Base-by-base conservation (phyloP, 1,140 invertebrate genomes). In the Muscidifurax raptorellus region DNA sequence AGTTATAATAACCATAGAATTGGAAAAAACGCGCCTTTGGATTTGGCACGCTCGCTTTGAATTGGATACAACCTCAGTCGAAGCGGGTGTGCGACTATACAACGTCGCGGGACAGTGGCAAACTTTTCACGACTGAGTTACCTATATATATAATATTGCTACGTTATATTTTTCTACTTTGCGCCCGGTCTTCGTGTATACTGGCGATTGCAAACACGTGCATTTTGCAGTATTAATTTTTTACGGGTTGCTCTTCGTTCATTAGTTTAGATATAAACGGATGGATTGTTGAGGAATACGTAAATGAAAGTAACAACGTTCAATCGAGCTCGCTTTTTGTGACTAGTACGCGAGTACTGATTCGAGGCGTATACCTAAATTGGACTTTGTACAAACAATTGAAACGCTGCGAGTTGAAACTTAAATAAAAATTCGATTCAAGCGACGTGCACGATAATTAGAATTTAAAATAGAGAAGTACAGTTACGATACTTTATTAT, bases 101-200 rank as follows among this genome's bases (percentile, higher is more conserved):
- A 22, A n/a, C 9, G 18, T 59, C 52, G 18, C 22, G 4, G 5
- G 52, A 7, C 15, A 59, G 22, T 59, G 52, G 52, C 52, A 59
- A 59, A 59, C 22, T 36, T 74, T 74, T 77, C 22, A 64, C 28
- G 75, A 77, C 44, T 77, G 75, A 77, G 75, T 77, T 77, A 77
- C 18, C 52, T 59, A n/a, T 59, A 40, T 10, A 59, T 10, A 59
- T 59, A n/a, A 4, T 59, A 59, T 27, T 59, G 28, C 28, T 77
- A 28, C 47, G 75, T 77, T 77, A 77, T 77, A 77, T 64, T 77
- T 77, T 77, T 77, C 75, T 77, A 77, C 47, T 77, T 77, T 77
- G 10, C 59, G 30, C 32, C n/a, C n/a, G 36, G 36, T 74, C 22
- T 25, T 7, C 22, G 9, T 25, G 30, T 44, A 2, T 27, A 59